Evolutionary conservation across 2,888 invertebrate genomes (phyloP).

Genomic region (Empis stercorea): DNA sequence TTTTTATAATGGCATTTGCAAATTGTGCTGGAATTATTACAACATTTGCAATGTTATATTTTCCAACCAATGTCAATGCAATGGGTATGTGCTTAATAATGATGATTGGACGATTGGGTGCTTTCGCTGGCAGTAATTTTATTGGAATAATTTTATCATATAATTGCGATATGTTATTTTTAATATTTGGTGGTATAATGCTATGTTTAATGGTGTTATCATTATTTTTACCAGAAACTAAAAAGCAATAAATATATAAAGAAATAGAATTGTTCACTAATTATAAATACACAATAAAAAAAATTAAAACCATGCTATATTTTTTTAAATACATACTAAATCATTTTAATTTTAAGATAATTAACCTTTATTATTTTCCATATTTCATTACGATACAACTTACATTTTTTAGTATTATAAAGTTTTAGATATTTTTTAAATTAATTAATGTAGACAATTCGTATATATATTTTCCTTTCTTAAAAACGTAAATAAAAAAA

Average conservation of each 20-base stretch:
- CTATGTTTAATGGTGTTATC: constrained; percentile 14
- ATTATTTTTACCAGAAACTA: constrained; percentile 19
- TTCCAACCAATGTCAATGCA: constrained; percentile 42
- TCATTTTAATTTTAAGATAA: too few species aligned
- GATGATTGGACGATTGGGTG: constrained; percentile 32
- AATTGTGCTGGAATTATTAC: constrained; percentile 45
- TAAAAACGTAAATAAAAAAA: too few species aligned
- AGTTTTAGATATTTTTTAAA: too few species aligned
- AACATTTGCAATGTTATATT: constrained; percentile 45
- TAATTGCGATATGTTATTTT: constrained; percentile 22
- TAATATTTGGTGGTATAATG: constrained; percentile 17
- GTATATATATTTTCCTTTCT: too few species aligned
- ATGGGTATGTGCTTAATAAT: constrained; percentile 34
- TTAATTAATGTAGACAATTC: too few species aligned
- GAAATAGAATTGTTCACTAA: too few species aligned
- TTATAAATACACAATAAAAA: too few species aligned
- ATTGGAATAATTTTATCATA: constrained; percentile 22
- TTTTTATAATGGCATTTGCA: constrained; percentile 42
- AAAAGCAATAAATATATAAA: not conserved
- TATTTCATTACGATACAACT: too few species aligned
- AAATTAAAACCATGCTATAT: too few species aligned
- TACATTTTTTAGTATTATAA: too few species aligned
- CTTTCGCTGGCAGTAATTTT: constrained; percentile 28
- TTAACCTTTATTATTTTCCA: too few species aligned
- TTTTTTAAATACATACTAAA: too few species aligned